A percentile compares a stretch with the other conserved stretches of the same genome.
Evolutionary conservation across 2,888 invertebrate species (phyloP).

Genomic region (Heliconius ismenius): DNA sequence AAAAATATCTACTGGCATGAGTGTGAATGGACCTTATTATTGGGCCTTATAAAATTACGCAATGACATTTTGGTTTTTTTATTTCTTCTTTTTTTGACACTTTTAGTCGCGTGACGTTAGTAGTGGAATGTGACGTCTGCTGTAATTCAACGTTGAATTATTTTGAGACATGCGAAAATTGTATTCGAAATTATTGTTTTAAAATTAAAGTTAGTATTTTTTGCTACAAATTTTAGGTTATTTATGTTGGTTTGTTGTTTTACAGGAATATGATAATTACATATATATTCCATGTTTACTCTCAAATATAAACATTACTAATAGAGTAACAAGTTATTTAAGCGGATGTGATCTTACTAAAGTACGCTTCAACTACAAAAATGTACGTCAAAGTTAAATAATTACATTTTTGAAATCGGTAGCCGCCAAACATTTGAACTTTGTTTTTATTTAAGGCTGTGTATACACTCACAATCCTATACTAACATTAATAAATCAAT

Average conservation of each 20-base stretch:
- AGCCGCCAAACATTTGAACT: conserved; percentile 57
- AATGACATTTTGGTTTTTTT: conserved; percentile 73
- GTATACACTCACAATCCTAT: not conserved
- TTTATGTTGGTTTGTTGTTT: not conserved
- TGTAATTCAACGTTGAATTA: conserved; percentile 15
- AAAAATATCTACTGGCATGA: conserved; percentile 68
- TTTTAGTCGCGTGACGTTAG: conserved; percentile 67
- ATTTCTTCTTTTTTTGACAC: conserved; percentile 36
- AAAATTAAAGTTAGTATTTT: not conserved
- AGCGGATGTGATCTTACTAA: conserved; percentile 28
- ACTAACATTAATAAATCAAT: not conserved
- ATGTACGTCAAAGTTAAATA: conserved; percentile 28
- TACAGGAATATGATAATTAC: not conserved
- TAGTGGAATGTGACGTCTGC: conserved; percentile 38
- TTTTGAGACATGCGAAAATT: conserved; percentile 3
- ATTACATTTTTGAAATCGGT: conserved; percentile 54
- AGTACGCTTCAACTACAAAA: conserved; percentile 28
- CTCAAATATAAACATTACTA: conserved; percentile 27
- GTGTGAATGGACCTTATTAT: conserved; percentile 77
- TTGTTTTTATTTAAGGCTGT: conserved; percentile 61
- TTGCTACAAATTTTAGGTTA: not conserved
- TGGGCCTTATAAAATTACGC: conserved; percentile 67
- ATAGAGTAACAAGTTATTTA: conserved; percentile 24
- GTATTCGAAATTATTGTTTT: not conserved
- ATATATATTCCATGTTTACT: not conserved